Percentiles rank a stretch among this genome's conserved stretches.
Evolutionary conservation across 2,888 invertebrate species (phyloP).

Genomic region (Xestobium rufovillosum): DNA sequence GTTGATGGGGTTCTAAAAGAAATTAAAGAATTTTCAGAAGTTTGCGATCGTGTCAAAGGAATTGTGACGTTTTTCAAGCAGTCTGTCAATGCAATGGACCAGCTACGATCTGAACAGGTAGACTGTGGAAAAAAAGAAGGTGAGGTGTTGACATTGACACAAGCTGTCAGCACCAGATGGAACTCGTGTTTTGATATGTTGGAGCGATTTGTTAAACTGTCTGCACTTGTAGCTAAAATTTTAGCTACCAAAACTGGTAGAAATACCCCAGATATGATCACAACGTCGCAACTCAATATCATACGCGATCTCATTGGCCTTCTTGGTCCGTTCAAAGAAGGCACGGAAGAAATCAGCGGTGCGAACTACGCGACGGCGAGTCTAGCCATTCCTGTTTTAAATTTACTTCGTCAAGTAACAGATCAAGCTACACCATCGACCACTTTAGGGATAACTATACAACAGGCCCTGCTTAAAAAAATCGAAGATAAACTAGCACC

Average conservation of each 20-base stretch:
- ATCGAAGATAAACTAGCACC: too few relatives aligned
- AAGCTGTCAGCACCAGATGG: slow-evolving; percentile 16
- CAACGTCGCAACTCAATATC: slow-evolving; percentile 21
- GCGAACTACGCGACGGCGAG: slow-evolving; percentile 25
- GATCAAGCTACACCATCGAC: slow-evolving; percentile 18
- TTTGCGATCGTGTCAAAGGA: slow-evolving; percentile 27
- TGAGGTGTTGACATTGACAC: slow-evolving; percentile 13
- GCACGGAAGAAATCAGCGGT: slow-evolving; percentile 28
- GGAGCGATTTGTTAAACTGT: slow-evolving; percentile 10
- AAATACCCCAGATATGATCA: slow-evolving; percentile 25
- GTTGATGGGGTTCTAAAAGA: slow-evolving; percentile 28
- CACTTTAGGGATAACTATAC: slow-evolving; percentile 15
- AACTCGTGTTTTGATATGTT: slow-evolving; percentile 15
- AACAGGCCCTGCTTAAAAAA: slow-evolving; percentile 15
- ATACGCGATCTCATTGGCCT: slow-evolving; percentile 25
- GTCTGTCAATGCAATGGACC: slow-evolving; percentile 25
- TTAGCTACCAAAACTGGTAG: slow-evolving; percentile 12
- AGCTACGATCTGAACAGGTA: too few relatives aligned
- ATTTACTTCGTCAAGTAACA: slow-evolving; percentile 20
- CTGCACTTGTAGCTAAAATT: slow-evolving; percentile 14
- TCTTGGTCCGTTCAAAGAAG: slow-evolving; percentile 24
- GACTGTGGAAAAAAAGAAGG: too few relatives aligned
- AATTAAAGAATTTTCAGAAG: slow-evolving; percentile 22
- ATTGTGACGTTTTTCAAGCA: slow-evolving; percentile 30
- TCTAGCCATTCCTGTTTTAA: slow-evolving; percentile 24